phyloP scores from a whole-genome alignment of 2,797 vertebrate species.

The Pseudomugil gertrudae region DNA sequence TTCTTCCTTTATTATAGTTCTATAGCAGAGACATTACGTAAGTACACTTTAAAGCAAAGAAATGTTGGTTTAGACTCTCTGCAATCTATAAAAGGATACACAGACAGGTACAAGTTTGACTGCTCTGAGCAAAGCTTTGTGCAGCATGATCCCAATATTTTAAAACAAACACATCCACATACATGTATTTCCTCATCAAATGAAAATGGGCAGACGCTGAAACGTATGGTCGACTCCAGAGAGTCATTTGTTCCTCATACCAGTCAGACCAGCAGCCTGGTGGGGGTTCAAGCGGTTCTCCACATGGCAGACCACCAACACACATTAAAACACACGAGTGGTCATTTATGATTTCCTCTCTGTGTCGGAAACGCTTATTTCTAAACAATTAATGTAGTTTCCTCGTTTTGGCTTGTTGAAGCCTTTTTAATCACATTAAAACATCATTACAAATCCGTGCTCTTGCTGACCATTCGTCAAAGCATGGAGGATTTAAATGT shows the following conservation, averaged over 20 bases:
- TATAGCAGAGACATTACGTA: neutral
- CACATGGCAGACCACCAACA: slow-evolving; percentile 30
- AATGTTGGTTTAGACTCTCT: neutral
- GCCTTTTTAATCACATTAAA: neutral
- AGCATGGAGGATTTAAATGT: fast-evolving
- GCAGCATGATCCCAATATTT: neutral
- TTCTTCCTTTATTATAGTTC: neutral
- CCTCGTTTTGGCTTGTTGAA: neutral
- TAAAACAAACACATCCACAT: too few relatives aligned
- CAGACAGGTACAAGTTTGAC: neutral
- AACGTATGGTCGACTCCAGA: neutral
- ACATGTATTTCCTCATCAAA: neutral
- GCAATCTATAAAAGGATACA: neutral
- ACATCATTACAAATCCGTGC: slow-evolving; percentile 13
- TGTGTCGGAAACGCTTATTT: neutral
- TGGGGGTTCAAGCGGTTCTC: slow-evolving; percentile 14
- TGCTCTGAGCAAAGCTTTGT: neutral
- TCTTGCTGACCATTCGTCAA: slow-evolving; percentile 6
- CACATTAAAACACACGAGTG: neutral
- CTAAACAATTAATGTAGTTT: neutral
- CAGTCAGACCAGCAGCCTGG: slow-evolving; percentile 3
- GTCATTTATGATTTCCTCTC: neutral
- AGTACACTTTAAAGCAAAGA: neutral
- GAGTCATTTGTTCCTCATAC: slow-evolving; percentile 3
- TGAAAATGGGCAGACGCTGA: neutral